Conservation (phyloP, 1,140 invertebrate species). For the Colletes gigas region DNA sequence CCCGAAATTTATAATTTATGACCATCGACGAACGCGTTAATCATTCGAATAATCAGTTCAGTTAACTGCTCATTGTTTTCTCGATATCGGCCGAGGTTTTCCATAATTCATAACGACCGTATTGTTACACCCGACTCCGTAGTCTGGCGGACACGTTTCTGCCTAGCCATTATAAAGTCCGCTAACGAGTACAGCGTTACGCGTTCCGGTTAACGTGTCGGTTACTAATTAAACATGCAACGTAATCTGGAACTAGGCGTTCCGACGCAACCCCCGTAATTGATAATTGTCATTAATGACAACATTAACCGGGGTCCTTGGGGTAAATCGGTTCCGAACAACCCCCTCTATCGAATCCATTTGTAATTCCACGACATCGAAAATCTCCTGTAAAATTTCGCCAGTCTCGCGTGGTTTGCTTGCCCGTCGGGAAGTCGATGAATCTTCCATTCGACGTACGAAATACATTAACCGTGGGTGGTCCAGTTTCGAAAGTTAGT, state of each 20-base stretch:
- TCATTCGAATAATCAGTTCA: neutral
- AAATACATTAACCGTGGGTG: neutral
- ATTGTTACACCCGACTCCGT: neutral
- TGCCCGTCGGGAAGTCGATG: neutral
- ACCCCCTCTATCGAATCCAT: constrained; percentile 1
- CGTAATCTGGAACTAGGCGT: constrained; percentile 1
- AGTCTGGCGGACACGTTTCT: too few species aligned
- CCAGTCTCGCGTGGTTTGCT: neutral
- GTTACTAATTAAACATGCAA: constrained; percentile 21
- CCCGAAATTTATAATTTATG: too few species aligned
- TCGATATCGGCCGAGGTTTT: neutral
- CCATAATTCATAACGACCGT: neutral
- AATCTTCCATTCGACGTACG: neutral
- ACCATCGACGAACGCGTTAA: neutral
- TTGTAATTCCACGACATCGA: neutral
- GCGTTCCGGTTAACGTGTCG: neutral
- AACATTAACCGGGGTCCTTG: neutral
- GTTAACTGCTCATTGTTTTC: neutral
- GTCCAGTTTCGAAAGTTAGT: neutral
- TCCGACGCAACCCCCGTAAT: constrained; percentile 5
- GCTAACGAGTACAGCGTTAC: neutral
- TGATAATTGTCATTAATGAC: constrained; percentile 27
- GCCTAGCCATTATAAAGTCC: neutral
- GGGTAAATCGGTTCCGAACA: neutral
- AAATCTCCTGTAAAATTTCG: neutral